Evolutionary conservation across 1,140 invertebrate species (phyloP).

Genomic region (Matsumurasca onukii): DNA sequence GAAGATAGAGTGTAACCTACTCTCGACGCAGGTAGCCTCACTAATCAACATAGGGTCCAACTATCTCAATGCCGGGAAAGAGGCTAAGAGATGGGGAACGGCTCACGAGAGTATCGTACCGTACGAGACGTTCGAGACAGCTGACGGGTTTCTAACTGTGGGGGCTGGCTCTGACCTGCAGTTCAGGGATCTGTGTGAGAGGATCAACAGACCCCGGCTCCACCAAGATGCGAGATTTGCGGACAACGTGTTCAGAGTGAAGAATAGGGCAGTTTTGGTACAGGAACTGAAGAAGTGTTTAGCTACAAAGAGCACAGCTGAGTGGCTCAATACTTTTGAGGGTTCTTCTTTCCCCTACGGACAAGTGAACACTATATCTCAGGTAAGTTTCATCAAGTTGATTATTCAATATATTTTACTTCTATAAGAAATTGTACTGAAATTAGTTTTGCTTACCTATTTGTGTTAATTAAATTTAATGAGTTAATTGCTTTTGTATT

Average conservation of each 20-base stretch:
- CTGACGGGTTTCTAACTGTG: conserved; percentile 80
- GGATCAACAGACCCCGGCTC: conserved; percentile 63
- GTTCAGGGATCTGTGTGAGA: conserved; percentile 68
- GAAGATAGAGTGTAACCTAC: conserved; percentile 91
- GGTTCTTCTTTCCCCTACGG: conserved; percentile 81
- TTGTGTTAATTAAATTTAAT: too few species aligned
- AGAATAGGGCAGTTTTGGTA: conserved; percentile 71
- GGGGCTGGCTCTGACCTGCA: conserved; percentile 80
- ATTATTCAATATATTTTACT: too few species aligned
- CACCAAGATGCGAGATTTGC: conserved; percentile 62
- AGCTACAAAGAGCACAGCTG: conserved; percentile 62
- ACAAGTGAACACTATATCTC: conserved; percentile 81
- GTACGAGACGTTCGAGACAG: conserved; percentile 84
- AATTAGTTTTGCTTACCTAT: too few species aligned
- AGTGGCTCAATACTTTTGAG: conserved; percentile 77
- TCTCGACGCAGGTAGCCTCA: conserved; percentile 87
- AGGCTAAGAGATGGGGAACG: conserved; percentile 80
- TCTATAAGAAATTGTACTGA: too few species aligned
- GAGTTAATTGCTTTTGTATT: too few species aligned
- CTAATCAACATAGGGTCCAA: conserved; percentile 90
- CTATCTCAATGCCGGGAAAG: conserved; percentile 83
- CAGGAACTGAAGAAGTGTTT: conserved; percentile 64
- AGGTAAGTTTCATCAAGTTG: conserved; percentile 54
- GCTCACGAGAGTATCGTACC: conserved; percentile 94
- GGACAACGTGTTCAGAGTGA: conserved; percentile 73